Conservation (phyloP, 2,888 invertebrate species). For the Spodoptera picta region DNA sequence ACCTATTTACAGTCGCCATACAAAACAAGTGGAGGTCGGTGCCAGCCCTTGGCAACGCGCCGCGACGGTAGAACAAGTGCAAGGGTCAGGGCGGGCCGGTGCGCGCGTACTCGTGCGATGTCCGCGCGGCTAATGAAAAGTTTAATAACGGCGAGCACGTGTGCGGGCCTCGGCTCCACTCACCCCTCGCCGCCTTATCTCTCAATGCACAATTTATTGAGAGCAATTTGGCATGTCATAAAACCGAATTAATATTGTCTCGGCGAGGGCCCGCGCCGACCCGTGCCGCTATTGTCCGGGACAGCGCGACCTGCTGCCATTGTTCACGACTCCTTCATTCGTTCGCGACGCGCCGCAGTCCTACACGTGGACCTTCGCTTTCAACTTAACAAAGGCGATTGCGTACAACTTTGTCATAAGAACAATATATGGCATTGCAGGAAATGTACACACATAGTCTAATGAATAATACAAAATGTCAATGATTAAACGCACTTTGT, state of each 20-base stretch:
- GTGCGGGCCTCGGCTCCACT: conserved; percentile 55
- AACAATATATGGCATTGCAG: conserved; percentile 25
- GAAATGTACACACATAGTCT: conserved; percentile 17
- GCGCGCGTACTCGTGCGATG: conserved; percentile 51
- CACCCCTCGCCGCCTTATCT: conserved; percentile 54
- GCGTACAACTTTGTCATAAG: conserved; percentile 10
- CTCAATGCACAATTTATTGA: conserved; percentile 83
- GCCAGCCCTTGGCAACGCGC: conserved; percentile 57
- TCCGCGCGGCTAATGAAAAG: conserved; percentile 79
- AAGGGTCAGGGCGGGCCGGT: conserved; percentile 57
- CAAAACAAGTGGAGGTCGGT: conserved; percentile 54
- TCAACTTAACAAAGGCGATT: conserved; percentile 20
- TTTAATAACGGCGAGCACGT: conserved; percentile 85
- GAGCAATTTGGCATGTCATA: conserved; percentile 88
- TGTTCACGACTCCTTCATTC: conserved; percentile 38
- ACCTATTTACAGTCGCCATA: conserved; percentile 23
- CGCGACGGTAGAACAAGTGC: conserved; percentile 65
- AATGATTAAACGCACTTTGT: conserved; percentile 3
- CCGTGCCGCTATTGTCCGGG: conserved; percentile 25
- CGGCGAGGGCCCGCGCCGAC: conserved; percentile 4
- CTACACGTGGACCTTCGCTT: conserved; percentile 35
- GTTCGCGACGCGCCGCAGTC: conserved; percentile 44
- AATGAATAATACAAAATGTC: conserved; percentile 28
- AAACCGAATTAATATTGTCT: conserved; percentile 82
- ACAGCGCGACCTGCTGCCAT: conserved; percentile 29